Evolutionary conservation across 2,888 invertebrate species (phyloP).

Genomic region (Pediacus dermestoides): DNA sequence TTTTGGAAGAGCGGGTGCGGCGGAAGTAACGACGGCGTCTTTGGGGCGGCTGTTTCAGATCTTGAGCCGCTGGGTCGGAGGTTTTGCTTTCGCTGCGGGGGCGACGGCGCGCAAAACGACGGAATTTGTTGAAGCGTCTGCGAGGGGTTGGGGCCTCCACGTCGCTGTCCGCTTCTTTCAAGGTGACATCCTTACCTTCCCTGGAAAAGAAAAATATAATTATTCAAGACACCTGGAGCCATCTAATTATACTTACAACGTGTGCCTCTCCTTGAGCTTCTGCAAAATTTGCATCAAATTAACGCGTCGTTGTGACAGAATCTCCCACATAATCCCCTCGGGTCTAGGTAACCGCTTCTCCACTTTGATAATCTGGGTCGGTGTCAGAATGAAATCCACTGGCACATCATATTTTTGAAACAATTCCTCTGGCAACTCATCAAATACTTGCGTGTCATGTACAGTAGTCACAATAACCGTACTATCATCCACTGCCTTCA

Average conservation of each 20-base stretch:
- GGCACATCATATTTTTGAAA: constrained; percentile 80
- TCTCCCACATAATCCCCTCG: constrained; percentile 73
- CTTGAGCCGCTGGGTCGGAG: not conserved
- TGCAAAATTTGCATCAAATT: constrained; percentile 71
- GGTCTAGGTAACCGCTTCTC: constrained; percentile 61
- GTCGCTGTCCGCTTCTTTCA: constrained; percentile 70
- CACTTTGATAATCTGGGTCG: constrained; percentile 69
- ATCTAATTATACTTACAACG: constrained; percentile 53
- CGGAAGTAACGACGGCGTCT: not conserved
- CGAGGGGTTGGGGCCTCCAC: constrained; percentile 56
- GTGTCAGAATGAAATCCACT: constrained; percentile 82
- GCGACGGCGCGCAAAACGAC: constrained; percentile 2
- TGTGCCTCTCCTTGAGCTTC: constrained; percentile 63
- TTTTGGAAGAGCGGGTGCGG: not conserved
- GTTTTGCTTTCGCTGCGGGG: not conserved
- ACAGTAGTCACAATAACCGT: constrained; percentile 78
- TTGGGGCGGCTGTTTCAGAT: not conserved
- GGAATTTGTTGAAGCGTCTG: constrained; percentile 50
- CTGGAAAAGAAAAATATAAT: constrained; percentile 40
- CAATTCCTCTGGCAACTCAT: constrained; percentile 68
- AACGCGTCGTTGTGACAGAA: constrained; percentile 68
- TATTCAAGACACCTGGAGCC: not conserved
- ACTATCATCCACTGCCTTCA: constrained; percentile 70
- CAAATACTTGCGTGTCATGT: constrained; percentile 79
- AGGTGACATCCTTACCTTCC: constrained; percentile 57